A percentile compares a stretch with the other conserved stretches of the same genome.
These are phyloP conservation scores for Ennomos erosarius DNA, from an alignment of 2,888 invertebrate species.

Conservation along the genomic window DNA sequence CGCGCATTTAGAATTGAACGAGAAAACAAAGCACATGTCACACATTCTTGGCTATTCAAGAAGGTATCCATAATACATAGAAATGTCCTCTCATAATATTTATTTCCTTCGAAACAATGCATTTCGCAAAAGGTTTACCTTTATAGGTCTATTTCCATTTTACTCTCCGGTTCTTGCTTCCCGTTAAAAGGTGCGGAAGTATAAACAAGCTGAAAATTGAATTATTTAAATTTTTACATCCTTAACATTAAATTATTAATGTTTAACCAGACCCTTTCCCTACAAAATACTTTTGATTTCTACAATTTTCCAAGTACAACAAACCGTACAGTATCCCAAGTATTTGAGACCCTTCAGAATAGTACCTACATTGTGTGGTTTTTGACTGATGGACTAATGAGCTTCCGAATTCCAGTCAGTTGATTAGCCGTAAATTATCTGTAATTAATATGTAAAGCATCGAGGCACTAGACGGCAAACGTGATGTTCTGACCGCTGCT, in stretches of 20 bases:
- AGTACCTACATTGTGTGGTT: not conserved
- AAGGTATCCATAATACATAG: not conserved
- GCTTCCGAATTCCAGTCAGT: not conserved
- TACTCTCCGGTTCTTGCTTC: slow-evolving; percentile 6
- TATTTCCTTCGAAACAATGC: slow-evolving; percentile 3
- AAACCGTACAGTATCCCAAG: too few relatives aligned
- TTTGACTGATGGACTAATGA: not conserved
- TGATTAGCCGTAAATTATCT: slow-evolving; percentile 13
- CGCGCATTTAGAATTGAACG: not conserved
- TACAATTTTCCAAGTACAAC: too few relatives aligned
- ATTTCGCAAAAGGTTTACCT: slow-evolving; percentile 7
- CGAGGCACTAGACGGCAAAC: slow-evolving; percentile 6
- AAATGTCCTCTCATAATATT: not conserved
- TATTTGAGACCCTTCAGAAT: not conserved
- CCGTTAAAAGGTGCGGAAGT: slow-evolving; percentile 17
- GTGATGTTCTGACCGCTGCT: slow-evolving; percentile 21
- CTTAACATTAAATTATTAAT: slow-evolving; percentile 7
- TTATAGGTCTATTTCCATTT: slow-evolving; percentile 9
- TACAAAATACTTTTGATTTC: too few relatives aligned
- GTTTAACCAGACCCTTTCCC: not conserved
- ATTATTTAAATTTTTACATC: slow-evolving; percentile 16
- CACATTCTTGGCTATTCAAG: not conserved
- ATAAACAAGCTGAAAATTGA: slow-evolving; percentile 7
- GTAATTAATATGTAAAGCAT: slow-evolving; percentile 23
- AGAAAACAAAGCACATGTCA: slow-evolving; percentile 21